Percentiles rank a stretch among this genome's conserved stretches.
Conservation (phyloP, 2,113 vertebrate species). For the Mastomys coucha region DNA sequence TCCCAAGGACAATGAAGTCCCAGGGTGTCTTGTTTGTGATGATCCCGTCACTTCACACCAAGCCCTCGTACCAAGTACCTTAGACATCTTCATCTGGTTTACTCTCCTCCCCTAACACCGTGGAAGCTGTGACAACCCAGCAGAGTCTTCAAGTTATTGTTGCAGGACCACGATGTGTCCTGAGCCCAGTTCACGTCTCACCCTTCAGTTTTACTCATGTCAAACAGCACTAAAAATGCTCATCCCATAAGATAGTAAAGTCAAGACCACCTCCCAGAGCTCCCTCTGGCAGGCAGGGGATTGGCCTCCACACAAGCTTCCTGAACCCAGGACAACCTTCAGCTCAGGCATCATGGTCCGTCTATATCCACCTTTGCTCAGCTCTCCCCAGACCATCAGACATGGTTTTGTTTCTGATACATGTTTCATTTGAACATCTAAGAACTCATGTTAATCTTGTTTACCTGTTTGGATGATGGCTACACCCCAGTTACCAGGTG, state of each 20-base stretch:
- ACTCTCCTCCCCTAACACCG: fast-evolving
- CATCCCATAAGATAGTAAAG: background rate
- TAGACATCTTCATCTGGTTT: background rate
- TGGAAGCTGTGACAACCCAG: fast-evolving
- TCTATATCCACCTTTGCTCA: background rate
- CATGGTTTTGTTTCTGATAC: background rate
- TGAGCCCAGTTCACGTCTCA: background rate
- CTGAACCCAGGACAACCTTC: background rate
- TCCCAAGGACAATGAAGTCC: background rate
- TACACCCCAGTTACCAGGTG: background rate
- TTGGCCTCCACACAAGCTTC: background rate
- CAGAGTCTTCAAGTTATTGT: background rate
- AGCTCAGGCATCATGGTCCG: background rate
- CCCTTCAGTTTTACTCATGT: background rate
- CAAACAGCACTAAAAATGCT: background rate
- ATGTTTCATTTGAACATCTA: background rate
- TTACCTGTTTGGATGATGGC: background rate
- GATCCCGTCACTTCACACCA: background rate
- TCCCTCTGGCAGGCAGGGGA: background rate
- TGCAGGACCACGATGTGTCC: background rate
- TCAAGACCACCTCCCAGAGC: too few species aligned
- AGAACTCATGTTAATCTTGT: background rate
- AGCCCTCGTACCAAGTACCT: background rate
- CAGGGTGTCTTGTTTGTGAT: background rate
- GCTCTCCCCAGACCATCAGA: background rate